Base-by-base conservation (phyloP, 2,113 vertebrate species). In the Diphyllodes magnificus region DNA sequence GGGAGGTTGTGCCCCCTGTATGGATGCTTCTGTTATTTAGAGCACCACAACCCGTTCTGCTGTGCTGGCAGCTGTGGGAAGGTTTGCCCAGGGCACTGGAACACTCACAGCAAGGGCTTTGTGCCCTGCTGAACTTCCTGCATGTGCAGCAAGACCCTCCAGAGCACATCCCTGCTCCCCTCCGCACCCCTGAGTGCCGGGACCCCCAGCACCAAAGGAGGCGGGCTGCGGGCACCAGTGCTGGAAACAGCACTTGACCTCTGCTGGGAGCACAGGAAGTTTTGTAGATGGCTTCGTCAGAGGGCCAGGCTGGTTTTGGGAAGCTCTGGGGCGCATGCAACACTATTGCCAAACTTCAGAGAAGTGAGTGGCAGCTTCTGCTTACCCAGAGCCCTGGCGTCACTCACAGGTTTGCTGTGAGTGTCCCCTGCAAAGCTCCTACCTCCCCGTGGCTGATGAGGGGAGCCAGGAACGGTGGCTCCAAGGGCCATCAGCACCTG, bases 271-370 rank as follows among this genome's bases (percentile, higher is more conserved):
- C 0, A 4, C 79, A 82, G 83, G 94, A 96, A 95, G 1, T 16
- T 69, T 56, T 37, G 63, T 11, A 6, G 44, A 6, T 1, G 6
- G 13, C 30, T 59, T 83, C 63, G 53, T 91, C 94, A 88, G 59
- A 39, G 39, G 20, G 37, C 10, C 50, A 9, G 63, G 20, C 20
- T 16, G 8, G 19, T 92, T 91, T 91, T 77, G 56, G 47, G 93
- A 95, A 96, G 64, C 6, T 1, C 3, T 0, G 27, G 25, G 19
- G 6, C 0, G 1, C 27, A 14, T 1, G 1, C 1, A 11, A 63
- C 1, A 7, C 18, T 1, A 1, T 92, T 96, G 69, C 95, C 24
- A 69, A 91, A 96, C 57, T 84, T 91, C 44, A 40, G 92, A 73
- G 83, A 96, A 94, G 31, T 39, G 35, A 94, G 53, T 2, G 3